Evolutionary conservation across 2,113 vertebrate species (phyloP), one percentile per base, ranked within the genome.

Genomic region (Plotosus lineatus): DNA sequence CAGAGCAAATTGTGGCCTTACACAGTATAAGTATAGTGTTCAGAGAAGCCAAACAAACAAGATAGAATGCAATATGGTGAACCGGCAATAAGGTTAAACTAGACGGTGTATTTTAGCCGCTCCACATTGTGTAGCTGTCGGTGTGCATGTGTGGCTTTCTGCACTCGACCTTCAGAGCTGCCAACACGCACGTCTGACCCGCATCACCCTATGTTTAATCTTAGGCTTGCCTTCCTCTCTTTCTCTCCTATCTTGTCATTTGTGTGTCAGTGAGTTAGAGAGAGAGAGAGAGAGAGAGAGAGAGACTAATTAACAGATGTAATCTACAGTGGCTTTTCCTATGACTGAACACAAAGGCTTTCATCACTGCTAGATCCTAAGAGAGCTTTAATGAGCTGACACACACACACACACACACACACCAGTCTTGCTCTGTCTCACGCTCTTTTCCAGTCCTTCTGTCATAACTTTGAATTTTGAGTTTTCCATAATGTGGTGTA

Each of bases 221-320:
- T 75, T 48, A 31, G 42, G 5, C 68, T 71, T 9, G n/a, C 14
- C 14, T 69, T 46, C 19, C 31, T n/a, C 17, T 19, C 15, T 36
- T 55, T 58, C 1, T 10, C 10, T 33, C 14, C 12, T 55, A 31
- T 33, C 36, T 65, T 46, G 11, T 21, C 36, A 1, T 50, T 11
- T 78, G 60, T 26, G 31, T 51, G 46, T 51, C 1, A 12, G 17
- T 69, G 12, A 53, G 48, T 12, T 31, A n/a, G 50, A 36, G 11
- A 23, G 50, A 38, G 19, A 38, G 33, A 38, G 73, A 55, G 51
- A 38, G 33, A 55, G 21, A 55, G 73, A 38, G 73, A 55, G 73
- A 46, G 77, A 55, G 48, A 33, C 77, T 69, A 58, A 72, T 79
- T 79, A 71, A 58, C 66, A 79, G 66, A 50, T 58, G 23, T 48